Conservation (phyloP, 1,140 invertebrate species). For the Streblospio benedicti region DNA sequence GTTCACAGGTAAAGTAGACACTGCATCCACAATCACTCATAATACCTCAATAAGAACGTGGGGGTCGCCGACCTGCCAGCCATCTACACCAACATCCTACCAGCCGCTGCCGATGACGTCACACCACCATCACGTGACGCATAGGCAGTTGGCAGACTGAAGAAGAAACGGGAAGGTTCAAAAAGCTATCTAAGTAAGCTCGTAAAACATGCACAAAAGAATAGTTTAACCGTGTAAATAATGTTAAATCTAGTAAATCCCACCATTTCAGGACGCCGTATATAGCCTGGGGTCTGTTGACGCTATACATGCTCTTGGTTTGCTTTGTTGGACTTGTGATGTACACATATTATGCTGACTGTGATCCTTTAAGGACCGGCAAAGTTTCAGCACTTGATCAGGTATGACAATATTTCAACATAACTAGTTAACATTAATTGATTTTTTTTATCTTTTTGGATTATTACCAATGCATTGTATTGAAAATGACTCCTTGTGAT, state of each 20-base stretch:
- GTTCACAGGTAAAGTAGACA: too few relatives aligned
- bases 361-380: neutral
- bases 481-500: neutral
- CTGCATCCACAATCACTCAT: too few relatives aligned
- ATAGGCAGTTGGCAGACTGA: too few relatives aligned
- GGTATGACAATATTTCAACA: neutral
- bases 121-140: too few relatives aligned
- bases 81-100: too few relatives aligned
- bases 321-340: conserved; percentile 3
- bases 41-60: too few relatives aligned
- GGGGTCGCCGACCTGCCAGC: too few relatives aligned
- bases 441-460: neutral
- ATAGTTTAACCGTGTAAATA: too few relatives aligned
- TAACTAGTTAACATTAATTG: neutral
- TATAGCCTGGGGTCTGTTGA: neutral
- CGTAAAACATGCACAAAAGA: too few relatives aligned
- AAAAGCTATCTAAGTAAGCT: too few relatives aligned
- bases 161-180: too few relatives aligned
- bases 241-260: neutral
- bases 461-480: neutral
- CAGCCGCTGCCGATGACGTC: too few relatives aligned
- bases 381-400: neutral
- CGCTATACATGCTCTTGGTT: conserved; percentile 7
- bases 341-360: neutral
- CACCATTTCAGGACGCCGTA: neutral